Conservation (phyloP, 1,140 invertebrate species). For the Stratiolaelaps scimitus region DNA sequence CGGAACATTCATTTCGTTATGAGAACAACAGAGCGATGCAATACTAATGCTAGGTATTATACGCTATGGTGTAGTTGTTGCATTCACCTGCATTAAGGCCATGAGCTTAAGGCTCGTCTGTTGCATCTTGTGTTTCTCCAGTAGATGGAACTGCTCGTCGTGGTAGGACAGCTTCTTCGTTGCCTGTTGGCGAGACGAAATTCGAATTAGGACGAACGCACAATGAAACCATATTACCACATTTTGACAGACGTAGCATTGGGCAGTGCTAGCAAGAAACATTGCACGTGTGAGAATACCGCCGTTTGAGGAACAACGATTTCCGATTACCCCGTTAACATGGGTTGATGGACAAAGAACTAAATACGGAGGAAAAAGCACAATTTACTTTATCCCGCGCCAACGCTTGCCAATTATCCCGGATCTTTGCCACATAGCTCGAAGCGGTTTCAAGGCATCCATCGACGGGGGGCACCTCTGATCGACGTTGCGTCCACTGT, state of each 20-base stretch:
- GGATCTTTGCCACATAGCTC: conserved; percentile 58
- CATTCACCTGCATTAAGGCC: conserved; percentile 32
- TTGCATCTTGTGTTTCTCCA: conserved; percentile 52
- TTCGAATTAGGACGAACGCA: conserved; percentile 43
- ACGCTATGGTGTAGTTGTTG: too few species aligned
- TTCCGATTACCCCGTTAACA: too few species aligned
- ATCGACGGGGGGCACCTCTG: conserved; percentile 47
- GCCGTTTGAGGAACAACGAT: too few species aligned
- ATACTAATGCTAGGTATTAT: too few species aligned
- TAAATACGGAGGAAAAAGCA: conserved; percentile 32
- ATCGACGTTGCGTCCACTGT: conserved; percentile 59
- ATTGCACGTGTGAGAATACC: background rate
- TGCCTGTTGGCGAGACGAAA: conserved; percentile 19
- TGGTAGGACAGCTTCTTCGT: conserved; percentile 57
- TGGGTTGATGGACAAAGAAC: too few species aligned
- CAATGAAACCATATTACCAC: conserved; percentile 33
- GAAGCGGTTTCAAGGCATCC: conserved; percentile 56
- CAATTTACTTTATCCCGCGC: conserved; percentile 65
- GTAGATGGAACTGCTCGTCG: conserved; percentile 81
- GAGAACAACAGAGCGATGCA: too few species aligned
- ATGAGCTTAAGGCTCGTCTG: conserved; percentile 36
- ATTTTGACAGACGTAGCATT: too few species aligned
- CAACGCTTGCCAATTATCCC: conserved; percentile 82
- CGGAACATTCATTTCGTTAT: too few species aligned
- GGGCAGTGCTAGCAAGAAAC: conserved; percentile 29